Conservation (phyloP, 2,797 vertebrate genomes). For the Vipera latastei region DNA sequence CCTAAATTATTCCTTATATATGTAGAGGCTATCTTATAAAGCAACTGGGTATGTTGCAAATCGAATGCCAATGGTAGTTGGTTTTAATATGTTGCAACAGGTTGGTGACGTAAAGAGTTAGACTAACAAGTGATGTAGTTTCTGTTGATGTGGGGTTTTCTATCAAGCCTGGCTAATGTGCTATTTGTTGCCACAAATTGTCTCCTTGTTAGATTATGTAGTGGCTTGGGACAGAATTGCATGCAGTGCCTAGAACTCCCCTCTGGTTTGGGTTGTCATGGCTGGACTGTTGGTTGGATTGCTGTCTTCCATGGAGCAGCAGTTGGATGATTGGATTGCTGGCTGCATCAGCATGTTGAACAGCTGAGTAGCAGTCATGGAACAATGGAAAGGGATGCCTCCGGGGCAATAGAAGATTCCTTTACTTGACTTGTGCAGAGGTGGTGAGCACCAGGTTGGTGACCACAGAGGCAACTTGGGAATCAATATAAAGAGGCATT, state of each 20-base stretch:
- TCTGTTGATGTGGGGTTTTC: background rate
- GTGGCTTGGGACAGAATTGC: background rate
- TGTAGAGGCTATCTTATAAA: background rate
- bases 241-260: background rate
- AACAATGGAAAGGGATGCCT: background rate
- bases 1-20: background rate
- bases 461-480: background rate
- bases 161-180: background rate
- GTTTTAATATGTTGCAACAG: background rate
- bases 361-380: background rate
- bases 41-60: background rate
- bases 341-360: background rate
- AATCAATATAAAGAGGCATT: background rate
- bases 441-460: background rate
- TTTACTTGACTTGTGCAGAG: background rate
- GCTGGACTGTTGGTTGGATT: background rate
- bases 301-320: background rate
- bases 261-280: background rate
- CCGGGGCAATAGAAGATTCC: background rate
- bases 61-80: background rate
- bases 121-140: background rate
- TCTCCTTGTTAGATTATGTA: background rate
- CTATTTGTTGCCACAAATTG: background rate
- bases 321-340: background rate
- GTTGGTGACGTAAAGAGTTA: background rate